These are phyloP conservation scores for Corydoras sp. DNA, from an alignment of 2,113 vertebrate species.

Conservation along the genomic window DNA sequence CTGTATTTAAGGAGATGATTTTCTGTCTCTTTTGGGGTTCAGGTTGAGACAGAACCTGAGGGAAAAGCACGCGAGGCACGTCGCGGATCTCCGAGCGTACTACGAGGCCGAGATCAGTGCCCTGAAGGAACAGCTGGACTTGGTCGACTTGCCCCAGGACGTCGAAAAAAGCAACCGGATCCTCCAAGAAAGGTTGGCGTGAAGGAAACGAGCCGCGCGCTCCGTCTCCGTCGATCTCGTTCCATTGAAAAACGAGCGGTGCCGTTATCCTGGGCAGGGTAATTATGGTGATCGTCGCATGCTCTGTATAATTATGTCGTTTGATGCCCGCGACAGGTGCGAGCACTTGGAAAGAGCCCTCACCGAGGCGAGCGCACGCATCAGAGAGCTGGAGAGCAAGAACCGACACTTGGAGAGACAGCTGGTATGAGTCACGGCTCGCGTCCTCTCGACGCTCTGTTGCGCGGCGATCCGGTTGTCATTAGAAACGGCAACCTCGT, in stretches of 20 bases:
- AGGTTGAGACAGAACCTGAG: conserved; percentile 88
- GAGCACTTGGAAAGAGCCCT: conserved; percentile 76
- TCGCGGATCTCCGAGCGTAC: conserved; percentile 86
- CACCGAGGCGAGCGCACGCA: conserved; percentile 67
- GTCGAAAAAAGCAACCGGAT: conserved; percentile 75
- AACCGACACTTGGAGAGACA: conserved; percentile 79
- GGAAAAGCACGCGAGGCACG: conserved; percentile 85
- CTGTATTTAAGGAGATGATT: too few species aligned
- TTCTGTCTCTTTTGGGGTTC: neutral
- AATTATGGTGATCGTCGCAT: neutral
- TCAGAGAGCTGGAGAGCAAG: conserved; percentile 77
- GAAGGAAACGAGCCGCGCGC: neutral
- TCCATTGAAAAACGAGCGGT: neutral
- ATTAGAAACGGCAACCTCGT: neutral
- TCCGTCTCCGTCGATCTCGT: too few species aligned
- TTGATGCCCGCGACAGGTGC: conserved; percentile 67
- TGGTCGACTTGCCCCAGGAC: conserved; percentile 64
- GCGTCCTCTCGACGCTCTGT: rapidly evolving
- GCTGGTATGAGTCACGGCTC: conserved; percentile 66
- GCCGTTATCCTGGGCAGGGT: neutral
- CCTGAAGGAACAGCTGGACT: conserved; percentile 78
- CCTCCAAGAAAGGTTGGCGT: conserved; percentile 74
- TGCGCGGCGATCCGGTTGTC: too few species aligned
- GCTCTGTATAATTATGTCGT: neutral
- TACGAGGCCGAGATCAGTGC: conserved; percentile 85